Conservation (phyloP, 2,113 vertebrate genomes). For the Marmota flaviventris region DNA sequence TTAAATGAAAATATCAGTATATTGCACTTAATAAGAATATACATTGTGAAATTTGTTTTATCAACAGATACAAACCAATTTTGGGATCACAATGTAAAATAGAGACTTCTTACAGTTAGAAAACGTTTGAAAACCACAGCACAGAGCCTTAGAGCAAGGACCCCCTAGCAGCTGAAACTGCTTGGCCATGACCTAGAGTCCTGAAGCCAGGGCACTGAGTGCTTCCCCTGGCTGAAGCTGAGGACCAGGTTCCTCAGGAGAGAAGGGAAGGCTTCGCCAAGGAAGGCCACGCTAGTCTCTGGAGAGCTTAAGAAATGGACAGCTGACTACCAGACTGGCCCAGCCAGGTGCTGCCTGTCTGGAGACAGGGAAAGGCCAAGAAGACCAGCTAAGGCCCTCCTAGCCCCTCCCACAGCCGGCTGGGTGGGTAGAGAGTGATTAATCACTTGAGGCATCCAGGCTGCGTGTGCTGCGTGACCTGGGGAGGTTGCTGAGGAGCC, state of each 20-base stretch:
- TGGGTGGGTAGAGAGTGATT: conserved; percentile 10
- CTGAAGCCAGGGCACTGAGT: not conserved
- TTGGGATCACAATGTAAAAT: not conserved
- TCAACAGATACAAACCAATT: not conserved
- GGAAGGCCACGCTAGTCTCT: not conserved
- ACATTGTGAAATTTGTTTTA: not conserved
- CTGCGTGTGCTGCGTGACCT: conserved; percentile 67
- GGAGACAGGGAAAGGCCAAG: conserved; percentile 43
- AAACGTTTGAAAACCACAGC: not conserved
- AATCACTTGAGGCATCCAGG: conserved; percentile 2
- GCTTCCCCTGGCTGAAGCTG: not conserved
- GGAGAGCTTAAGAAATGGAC: conserved; percentile 21
- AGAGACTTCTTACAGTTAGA: not conserved
- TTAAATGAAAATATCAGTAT: not conserved
- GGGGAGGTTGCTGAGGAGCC: conserved; percentile 1
- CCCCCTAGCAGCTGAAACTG: too few species aligned
- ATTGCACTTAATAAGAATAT: not conserved
- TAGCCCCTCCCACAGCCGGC: conserved; percentile 44
- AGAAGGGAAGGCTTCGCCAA: not conserved
- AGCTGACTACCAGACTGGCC: not conserved
- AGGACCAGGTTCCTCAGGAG: not conserved
- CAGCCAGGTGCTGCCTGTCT: not conserved
- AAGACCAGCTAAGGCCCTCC: not conserved
- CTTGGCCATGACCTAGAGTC: not conserved
- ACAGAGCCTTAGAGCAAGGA: not conserved